Conservation (phyloP, 2,888 invertebrate genomes). For the Uropetala carovei region DNA sequence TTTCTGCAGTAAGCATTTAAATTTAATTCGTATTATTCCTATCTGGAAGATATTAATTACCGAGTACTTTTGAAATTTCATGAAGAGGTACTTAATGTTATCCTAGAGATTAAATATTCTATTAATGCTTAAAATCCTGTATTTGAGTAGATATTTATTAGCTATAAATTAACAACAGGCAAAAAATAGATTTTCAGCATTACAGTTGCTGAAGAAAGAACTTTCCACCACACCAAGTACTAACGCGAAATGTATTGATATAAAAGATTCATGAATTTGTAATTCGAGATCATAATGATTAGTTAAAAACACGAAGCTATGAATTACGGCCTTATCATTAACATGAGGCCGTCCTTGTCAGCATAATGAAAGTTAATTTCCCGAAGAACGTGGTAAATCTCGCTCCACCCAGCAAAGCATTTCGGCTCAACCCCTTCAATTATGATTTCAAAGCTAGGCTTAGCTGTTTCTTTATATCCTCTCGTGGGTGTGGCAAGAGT, state of each 20-base stretch:
- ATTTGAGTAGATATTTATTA: no score
- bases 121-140: no score
- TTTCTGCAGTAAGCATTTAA: no score
- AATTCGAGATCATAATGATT: neutral
- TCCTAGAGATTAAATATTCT: no score
- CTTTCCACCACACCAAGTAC: no score
- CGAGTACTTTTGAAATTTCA: no score
- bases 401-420: slow-evolving; percentile 1
- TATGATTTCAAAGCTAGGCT: slow-evolving; percentile 59
- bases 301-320: neutral
- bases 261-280: neutral
- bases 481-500: slow-evolving; percentile 35
- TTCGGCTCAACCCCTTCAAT: slow-evolving; percentile 52
- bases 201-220: no score
- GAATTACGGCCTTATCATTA: slow-evolving; percentile 39
- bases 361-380: slow-evolving; percentile 57
- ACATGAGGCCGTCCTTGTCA: slow-evolving; percentile 21
- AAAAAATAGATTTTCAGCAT: no score
- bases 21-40: no score
- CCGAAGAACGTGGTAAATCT: neutral
- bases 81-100: no score
- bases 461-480: slow-evolving; percentile 45
- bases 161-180: no score
- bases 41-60: no score
- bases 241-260: neutral